Conservation (phyloP, 1,140 invertebrate species). For the Drosophila simulans region DNA sequence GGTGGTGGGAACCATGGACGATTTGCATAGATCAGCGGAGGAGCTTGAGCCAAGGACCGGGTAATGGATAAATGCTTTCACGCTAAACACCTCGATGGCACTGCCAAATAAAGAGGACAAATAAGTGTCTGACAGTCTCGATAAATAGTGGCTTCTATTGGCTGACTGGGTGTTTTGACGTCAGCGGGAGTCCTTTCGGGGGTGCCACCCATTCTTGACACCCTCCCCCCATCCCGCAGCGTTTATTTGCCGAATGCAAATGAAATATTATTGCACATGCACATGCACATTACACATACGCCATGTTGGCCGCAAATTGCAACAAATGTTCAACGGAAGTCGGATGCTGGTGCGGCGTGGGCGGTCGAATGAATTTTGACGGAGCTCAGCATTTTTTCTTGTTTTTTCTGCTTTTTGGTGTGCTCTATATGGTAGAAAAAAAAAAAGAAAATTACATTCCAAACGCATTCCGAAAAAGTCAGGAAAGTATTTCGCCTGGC, state of each 20-base stretch:
- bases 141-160: slow-evolving; percentile 35
- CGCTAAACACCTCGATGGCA: slow-evolving; percentile 43
- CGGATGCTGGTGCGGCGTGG: slow-evolving; percentile 8
- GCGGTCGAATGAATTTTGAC: slow-evolving; percentile 27
- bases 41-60: slow-evolving; percentile 5
- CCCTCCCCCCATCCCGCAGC: not conserved
- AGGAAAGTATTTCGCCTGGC: slow-evolving; percentile 8
- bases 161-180: slow-evolving; percentile 27
- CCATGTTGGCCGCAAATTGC: slow-evolving; percentile 38
- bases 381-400: slow-evolving; percentile 22
- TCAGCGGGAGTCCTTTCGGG: slow-evolving; percentile 20
- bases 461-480: slow-evolving; percentile 18
- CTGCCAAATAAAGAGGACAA: slow-evolving; percentile 46
- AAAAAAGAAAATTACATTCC: slow-evolving; percentile 5
- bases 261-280: slow-evolving; percentile 43
- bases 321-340: slow-evolving; percentile 45
- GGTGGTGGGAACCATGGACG: no score
- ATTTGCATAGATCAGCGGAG: slow-evolving; percentile 29
- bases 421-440: not conserved
- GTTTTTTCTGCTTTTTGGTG: not conserved
- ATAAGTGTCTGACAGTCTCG: slow-evolving; percentile 41
- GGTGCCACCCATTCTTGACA: not conserved
- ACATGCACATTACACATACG: slow-evolving; percentile 50
- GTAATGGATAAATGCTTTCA: slow-evolving; percentile 52
- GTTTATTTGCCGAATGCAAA: slow-evolving; percentile 34